A percentile compares a stretch with the other conserved stretches of the same genome.
phyloP scores from a whole-genome alignment of 2,113 vertebrate species.

The Siniperca knerii region DNA sequence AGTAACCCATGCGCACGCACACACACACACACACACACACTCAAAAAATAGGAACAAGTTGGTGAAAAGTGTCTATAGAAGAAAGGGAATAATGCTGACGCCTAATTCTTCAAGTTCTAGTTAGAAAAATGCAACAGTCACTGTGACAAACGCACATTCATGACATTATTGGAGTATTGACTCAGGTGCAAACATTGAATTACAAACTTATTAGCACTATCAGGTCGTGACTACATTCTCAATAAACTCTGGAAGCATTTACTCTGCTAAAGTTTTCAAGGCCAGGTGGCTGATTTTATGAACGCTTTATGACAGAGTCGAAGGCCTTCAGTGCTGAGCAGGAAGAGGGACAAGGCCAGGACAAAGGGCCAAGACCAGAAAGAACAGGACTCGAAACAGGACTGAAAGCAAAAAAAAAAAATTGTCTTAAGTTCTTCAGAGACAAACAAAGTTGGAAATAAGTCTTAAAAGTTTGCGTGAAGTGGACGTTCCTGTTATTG shows the following conservation, averaged over 20 bases:
- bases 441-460: not conserved
- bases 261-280: conserved; percentile 25
- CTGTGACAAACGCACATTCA: conserved; percentile 14
- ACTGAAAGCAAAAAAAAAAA: not conserved
- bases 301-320: conserved; percentile 30
- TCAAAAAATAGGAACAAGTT: conserved; percentile 23
- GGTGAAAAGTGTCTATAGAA: not conserved
- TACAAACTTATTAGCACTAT: conserved; percentile 14
- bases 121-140: conserved; percentile 18
- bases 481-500: not conserved
- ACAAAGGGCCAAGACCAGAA: conserved; percentile 10
- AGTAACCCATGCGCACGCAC: not conserved
- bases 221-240: not conserved
- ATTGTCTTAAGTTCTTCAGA: not conserved
- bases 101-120: not conserved
- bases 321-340: conserved; percentile 47
- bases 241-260: conserved; percentile 14
- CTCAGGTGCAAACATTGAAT: not conserved
- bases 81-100: conserved; percentile 6
- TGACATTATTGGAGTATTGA: not conserved
- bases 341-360: not conserved
- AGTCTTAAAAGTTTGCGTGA: too few species aligned
- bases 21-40: not conserved
- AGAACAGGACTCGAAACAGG: not conserved
- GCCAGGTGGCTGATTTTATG: conserved; percentile 45